Evolutionary conservation across 1,140 invertebrate genomes (phyloP).

Genomic region (Periplaneta americana): DNA sequence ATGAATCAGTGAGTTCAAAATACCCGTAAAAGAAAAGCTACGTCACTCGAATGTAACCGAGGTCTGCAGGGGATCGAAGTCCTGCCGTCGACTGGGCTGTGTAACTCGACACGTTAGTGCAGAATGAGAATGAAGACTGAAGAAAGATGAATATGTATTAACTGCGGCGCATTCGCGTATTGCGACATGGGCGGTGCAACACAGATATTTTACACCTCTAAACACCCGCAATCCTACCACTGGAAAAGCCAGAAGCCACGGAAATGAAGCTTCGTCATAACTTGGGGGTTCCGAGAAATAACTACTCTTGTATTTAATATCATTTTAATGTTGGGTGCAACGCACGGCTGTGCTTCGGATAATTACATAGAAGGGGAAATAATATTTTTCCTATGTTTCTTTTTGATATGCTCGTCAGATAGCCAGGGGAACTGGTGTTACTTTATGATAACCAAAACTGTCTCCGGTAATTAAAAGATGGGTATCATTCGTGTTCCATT

Average conservation of each 20-base stretch:
- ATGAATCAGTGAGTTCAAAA: no score
- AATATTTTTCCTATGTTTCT: neutral
- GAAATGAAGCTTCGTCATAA: neutral
- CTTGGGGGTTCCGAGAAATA: neutral
- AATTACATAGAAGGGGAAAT: neutral
- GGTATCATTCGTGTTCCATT: neutral
- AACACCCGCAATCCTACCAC: neutral
- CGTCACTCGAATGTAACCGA: no score
- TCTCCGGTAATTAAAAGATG: neutral
- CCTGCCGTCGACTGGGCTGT: no score
- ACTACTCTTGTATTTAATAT: neutral
- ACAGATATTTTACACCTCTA: neutral
- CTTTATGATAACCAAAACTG: neutral
- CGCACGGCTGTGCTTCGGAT: neutral
- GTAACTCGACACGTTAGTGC: no score
- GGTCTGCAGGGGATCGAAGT: no score
- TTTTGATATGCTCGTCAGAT: neutral
- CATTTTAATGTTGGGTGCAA: neutral
- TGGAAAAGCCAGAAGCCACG: neutral
- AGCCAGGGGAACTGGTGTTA: neutral
- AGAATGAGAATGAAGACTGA: no score
- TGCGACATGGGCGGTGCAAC: neutral
- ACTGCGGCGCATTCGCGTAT: neutral
- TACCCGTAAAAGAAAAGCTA: no score
- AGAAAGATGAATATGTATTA: no score